Conservation (phyloP, 1,140 invertebrate genomes). For the Sitobion miscanthi region DNA sequence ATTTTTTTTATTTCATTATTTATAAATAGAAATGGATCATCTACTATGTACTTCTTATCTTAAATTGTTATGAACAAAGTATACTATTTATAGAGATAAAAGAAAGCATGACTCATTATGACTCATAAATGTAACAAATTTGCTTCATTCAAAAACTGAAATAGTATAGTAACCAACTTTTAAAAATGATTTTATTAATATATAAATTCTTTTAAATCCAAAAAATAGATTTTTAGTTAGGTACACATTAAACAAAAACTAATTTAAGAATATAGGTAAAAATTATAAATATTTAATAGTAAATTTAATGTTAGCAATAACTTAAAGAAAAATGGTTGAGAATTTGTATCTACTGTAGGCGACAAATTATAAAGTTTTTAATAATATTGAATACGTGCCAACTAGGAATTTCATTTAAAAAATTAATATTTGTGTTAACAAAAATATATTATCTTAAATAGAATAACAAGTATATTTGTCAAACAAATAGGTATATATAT, state of each 20-base stretch:
- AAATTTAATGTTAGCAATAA: not conserved
- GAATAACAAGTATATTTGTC: too few relatives aligned
- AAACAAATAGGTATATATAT: too few relatives aligned
- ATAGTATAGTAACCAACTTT: not conserved
- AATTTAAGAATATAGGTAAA: not conserved
- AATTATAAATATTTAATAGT: too few relatives aligned
- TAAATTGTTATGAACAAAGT: not conserved
- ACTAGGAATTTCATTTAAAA: not conserved
- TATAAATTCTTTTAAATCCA: too few relatives aligned
- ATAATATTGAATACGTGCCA: not conserved
- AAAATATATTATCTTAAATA: too few relatives aligned
- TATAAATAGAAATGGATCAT: not conserved
- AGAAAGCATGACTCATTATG: conserved; percentile 22
- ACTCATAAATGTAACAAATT: not conserved
- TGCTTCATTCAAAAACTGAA: not conserved
- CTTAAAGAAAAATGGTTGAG: not conserved
- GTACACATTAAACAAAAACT: not conserved
- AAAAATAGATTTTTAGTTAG: too few relatives aligned
- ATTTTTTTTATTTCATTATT: not conserved
- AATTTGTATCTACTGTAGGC: not conserved
- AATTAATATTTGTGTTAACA: not conserved
- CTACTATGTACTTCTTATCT: not conserved
- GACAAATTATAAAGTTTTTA: too few relatives aligned
- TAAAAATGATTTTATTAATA: not conserved
- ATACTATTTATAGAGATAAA: not conserved